A percentile compares a stretch with the other conserved stretches of the same genome.
Evolutionary conservation across 2,797 vertebrate genomes (phyloP).

Genomic region (Sitta carolinensis): DNA sequence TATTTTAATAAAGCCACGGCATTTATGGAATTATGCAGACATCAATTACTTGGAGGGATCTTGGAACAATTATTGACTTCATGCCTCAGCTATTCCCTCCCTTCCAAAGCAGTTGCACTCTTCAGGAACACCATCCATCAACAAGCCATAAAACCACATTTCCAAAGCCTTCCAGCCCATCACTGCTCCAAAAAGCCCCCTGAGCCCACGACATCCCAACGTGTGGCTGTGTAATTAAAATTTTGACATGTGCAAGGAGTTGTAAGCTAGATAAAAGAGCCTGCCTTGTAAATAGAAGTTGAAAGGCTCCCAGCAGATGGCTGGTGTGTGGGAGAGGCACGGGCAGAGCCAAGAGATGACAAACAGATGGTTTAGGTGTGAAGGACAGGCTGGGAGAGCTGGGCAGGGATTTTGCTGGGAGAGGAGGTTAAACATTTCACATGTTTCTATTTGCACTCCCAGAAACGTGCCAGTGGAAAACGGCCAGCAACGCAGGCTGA

Average conservation of each 20-base stretch:
- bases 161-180: conserved; percentile 26
- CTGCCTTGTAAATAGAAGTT: conserved; percentile 61
- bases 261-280: conserved; percentile 61
- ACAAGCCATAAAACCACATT: conserved; percentile 28
- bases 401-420: not conserved
- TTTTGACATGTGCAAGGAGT: conserved; percentile 70
- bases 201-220: conserved; percentile 46
- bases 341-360: conserved; percentile 54
- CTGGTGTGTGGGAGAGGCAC: conserved; percentile 55
- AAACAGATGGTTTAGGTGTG: conserved; percentile 70
- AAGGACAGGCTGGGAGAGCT: conserved; percentile 43
- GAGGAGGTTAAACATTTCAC: not conserved
- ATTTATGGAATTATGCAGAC: conserved; percentile 59
- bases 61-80: conserved; percentile 66
- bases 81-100: conserved; percentile 52
- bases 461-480: not conserved
- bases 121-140: conserved; percentile 44
- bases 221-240: conserved; percentile 64
- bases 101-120: conserved; percentile 57
- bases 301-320: conserved; percentile 76
- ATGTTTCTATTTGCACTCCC: not conserved
- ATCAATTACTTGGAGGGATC: conserved; percentile 55
- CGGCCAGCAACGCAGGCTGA: not conserved
- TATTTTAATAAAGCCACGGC: conserved; percentile 57
- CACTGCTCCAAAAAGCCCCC: conserved; percentile 2